Evolutionary conservation across 2,888 invertebrate species (phyloP).

Genomic region (Aproaerema taeniolella): DNA sequence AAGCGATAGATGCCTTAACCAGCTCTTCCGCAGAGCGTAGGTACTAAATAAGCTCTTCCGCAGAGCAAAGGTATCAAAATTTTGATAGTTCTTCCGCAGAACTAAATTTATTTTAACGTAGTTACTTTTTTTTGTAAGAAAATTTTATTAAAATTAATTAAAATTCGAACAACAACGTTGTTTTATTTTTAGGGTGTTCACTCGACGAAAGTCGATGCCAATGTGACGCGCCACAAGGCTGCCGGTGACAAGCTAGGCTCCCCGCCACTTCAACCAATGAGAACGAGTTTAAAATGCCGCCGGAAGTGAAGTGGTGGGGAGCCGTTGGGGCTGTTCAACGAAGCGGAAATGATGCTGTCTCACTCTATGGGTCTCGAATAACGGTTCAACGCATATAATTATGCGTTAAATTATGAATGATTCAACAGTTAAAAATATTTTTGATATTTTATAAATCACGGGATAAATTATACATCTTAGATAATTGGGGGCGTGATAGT

Average conservation of each 20-base stretch:
- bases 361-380: constrained; percentile 8
- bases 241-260: neutral
- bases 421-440: too few species aligned
- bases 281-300: neutral
- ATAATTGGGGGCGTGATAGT: too few species aligned
- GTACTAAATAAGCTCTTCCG: neutral
- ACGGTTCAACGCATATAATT: constrained; percentile 6
- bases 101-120: neutral
- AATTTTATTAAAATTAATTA: neutral
- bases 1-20: neutral
- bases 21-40: neutral
- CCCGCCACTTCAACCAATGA: neutral
- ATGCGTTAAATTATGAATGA: too few species aligned
- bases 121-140: neutral
- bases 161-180: constrained; percentile 3
- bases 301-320: neutral
- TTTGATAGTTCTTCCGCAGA: neutral
- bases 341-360: constrained; percentile 4
- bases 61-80: too few species aligned
- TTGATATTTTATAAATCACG: too few species aligned
- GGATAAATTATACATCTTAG: too few species aligned
- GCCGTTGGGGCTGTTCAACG: neutral
- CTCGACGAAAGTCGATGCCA: constrained; percentile 6
- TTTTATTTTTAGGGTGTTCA: neutral
- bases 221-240: neutral